A percentile compares a stretch with the other conserved stretches of the same genome.
Evolutionary conservation across 2,113 vertebrate species (phyloP).

Genomic region (Fregetta grallaria): DNA sequence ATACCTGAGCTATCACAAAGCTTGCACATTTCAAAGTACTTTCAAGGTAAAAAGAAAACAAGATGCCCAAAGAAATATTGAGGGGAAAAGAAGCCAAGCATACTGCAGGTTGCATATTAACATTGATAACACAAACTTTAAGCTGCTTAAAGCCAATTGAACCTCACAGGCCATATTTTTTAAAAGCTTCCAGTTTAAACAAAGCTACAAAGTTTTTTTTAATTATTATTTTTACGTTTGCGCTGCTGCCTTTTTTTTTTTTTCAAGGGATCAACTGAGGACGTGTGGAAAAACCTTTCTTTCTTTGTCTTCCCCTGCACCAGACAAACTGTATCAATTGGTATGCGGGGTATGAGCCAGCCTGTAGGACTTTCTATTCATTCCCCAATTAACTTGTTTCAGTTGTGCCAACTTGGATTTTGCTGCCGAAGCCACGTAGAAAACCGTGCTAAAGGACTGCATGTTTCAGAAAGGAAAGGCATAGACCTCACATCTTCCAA

Average conservation of each 20-base stretch:
- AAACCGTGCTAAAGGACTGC: neutral
- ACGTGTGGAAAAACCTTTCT: neutral
- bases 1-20: neutral
- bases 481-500: neutral
- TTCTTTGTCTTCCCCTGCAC: neutral
- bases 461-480: neutral
- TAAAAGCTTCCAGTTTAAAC: neutral
- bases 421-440: neutral
- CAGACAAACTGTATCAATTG: neutral
- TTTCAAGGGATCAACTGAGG: neutral
- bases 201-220: neutral
- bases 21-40: neutral
- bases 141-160: neutral
- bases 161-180: neutral
- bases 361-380: neutral
- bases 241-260: neutral
- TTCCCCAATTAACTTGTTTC: neutral
- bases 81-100: neutral
- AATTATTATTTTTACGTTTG: neutral
- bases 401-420: neutral
- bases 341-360: neutral
- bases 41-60: neutral
- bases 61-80: neutral
- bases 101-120: neutral
- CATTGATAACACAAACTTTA: neutral